A percentile compares a stretch with the other conserved stretches of the same genome.
These are phyloP conservation scores for Bombus consobrinus DNA, from an alignment of 1,140 invertebrate species.

Conservation along the genomic window DNA sequence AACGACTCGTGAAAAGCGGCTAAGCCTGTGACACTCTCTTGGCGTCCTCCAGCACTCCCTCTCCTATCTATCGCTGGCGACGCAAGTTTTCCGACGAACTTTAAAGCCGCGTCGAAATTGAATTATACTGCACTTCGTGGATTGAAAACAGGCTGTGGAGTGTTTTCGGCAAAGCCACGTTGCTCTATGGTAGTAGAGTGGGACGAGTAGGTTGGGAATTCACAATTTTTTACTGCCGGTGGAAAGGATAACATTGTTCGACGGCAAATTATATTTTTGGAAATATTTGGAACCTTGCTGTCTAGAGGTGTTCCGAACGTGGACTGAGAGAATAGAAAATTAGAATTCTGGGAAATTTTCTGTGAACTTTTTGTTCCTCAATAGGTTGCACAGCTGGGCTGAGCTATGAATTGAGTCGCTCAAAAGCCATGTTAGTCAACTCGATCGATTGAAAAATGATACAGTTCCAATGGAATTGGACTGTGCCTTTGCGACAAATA, in stretches of 20 bases:
- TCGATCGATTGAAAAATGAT: background rate
- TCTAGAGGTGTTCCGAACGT: background rate
- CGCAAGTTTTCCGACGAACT: background rate
- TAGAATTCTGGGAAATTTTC: background rate
- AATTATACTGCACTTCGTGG: slow-evolving; percentile 18
- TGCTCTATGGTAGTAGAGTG: background rate
- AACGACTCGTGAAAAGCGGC: slow-evolving; percentile 5
- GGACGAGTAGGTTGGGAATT: background rate
- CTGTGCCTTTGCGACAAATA: background rate
- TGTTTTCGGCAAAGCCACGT: background rate
- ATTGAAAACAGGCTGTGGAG: background rate
- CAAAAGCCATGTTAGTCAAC: background rate
- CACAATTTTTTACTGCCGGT: background rate
- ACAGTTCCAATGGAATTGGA: background rate
- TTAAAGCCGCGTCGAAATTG: slow-evolving; percentile 10
- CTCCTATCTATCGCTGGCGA: background rate
- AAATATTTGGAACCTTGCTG: background rate
- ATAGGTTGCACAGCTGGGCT: background rate
- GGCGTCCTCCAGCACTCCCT: too few species aligned
- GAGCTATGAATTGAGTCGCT: too few species aligned
- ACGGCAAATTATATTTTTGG: background rate
- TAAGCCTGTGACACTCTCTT: background rate
- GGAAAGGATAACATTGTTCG: background rate
- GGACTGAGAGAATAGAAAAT: background rate
- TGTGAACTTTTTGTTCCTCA: background rate